Conservation (phyloP, 37 sponge, comb jelly and placozoan species). For the Haliclona indistincta region DNA sequence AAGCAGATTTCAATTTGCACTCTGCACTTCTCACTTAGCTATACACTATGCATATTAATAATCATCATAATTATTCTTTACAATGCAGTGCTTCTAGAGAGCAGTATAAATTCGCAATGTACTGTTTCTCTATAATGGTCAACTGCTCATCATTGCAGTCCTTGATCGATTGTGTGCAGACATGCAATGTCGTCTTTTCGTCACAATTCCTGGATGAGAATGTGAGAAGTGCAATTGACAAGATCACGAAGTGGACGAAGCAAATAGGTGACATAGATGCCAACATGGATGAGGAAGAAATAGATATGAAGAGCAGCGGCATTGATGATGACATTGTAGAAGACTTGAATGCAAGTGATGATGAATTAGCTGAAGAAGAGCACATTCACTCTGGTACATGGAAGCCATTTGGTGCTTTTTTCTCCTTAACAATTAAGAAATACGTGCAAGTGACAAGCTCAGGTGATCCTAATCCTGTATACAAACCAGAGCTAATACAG, state of each 20-base stretch:
- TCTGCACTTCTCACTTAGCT: no score
- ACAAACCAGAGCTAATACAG: no score
- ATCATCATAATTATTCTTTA: no score
- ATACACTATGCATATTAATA: no score
- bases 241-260: not conserved
- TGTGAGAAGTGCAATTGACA: not conserved
- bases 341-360: no score
- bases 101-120: slow-evolving; percentile 10
- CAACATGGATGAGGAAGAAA: not conserved
- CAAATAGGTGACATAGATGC: not conserved
- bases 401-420: no score
- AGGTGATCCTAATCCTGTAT: no score
- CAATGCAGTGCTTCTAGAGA: not conserved
- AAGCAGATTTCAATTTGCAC: no score
- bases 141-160: not conserved
- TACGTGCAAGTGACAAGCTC: no score
- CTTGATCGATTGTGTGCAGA: not conserved
- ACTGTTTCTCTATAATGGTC: slow-evolving; percentile 11
- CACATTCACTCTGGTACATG: no score
- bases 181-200: not conserved
- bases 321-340: not conserved
- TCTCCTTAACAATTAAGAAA: no score
- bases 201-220: not conserved
- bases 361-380: no score
- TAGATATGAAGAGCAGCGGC: not conserved